These are phyloP conservation scores for Gonioctena quinquepunctata DNA, from an alignment of 1,140 invertebrate species.

Conservation along the genomic window DNA sequence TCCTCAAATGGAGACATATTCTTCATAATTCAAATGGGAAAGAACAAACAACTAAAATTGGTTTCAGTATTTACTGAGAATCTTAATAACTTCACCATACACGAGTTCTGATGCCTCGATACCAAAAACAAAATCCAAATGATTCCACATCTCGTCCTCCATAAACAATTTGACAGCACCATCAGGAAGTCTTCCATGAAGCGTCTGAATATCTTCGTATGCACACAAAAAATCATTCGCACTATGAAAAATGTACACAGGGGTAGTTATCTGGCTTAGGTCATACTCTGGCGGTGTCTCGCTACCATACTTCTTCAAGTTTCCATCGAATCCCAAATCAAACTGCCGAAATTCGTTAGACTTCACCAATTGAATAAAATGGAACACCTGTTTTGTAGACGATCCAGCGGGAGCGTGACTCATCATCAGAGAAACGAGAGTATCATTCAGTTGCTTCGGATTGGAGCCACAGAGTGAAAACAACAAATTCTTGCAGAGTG, in stretches of 20 bases:
- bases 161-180: slow-evolving; percentile 57
- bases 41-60: neutral
- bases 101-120: slow-evolving; percentile 53
- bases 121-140: slow-evolving; percentile 64
- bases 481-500: slow-evolving; percentile 62
- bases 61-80: slow-evolving; percentile 11
- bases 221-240: slow-evolving; percentile 57
- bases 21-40: no score
- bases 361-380: slow-evolving; percentile 73
- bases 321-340: slow-evolving; percentile 62
- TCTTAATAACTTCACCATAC: slow-evolving; percentile 29
- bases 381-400: slow-evolving; percentile 73
- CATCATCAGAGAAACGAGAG: slow-evolving; percentile 73
- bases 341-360: slow-evolving; percentile 66
- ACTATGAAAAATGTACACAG: slow-evolving; percentile 60
- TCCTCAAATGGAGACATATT: no score
- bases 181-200: slow-evolving; percentile 56
- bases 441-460: slow-evolving; percentile 60
- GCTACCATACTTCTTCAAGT: slow-evolving; percentile 58
- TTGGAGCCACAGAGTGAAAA: slow-evolving; percentile 64
- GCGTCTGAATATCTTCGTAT: slow-evolving; percentile 41
- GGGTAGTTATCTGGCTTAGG: slow-evolving; percentile 63
- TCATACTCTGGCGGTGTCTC: slow-evolving; percentile 60
- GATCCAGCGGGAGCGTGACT: slow-evolving; percentile 83
- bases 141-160: slow-evolving; percentile 60